A percentile compares a stretch with the other conserved stretches of the same genome.
Conservation (phyloP, 2,888 invertebrate species). For the Macroteleia sp. region DNA sequence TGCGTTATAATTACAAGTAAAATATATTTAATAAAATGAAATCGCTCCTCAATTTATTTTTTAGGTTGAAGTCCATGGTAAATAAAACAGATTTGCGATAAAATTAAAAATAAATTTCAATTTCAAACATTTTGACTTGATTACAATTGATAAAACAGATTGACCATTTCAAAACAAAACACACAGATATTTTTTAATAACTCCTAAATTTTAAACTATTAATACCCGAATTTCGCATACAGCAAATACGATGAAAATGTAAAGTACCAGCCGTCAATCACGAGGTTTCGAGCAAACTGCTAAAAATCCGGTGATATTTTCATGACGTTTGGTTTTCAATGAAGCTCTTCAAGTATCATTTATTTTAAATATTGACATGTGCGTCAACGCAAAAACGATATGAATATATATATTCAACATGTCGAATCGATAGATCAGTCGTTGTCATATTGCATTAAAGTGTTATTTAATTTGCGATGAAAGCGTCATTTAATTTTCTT, state of each 20-base stretch:
- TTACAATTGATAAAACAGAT: not conserved
- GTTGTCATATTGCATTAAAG: constrained; percentile 39
- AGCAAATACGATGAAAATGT: not conserved
- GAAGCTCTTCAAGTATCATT: constrained; percentile 47
- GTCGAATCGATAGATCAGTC: constrained; percentile 26
- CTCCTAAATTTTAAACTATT: not conserved
- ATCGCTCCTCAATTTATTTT: no score
- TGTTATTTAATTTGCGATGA: constrained; percentile 43
- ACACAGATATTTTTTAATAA: not conserved
- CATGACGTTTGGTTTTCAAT: constrained; percentile 40
- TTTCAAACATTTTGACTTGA: not conserved
- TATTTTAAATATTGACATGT: constrained; percentile 46
- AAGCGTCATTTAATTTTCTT: constrained; percentile 47
- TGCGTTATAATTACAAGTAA: no score
- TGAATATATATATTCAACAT: constrained; percentile 9
- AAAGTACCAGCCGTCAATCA: constrained; percentile 30
- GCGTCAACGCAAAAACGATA: constrained; percentile 24
- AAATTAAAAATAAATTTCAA: no score
- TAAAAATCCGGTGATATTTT: constrained; percentile 31
- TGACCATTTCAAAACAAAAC: not conserved
- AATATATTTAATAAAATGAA: no score
- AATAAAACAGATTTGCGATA: no score
- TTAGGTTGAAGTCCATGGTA: no score
- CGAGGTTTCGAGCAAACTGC: constrained; percentile 2
- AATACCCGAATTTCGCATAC: not conserved